These are phyloP conservation scores for Ormyrus rosae DNA, from an alignment of 2,888 invertebrate species.

Conservation along the genomic window DNA sequence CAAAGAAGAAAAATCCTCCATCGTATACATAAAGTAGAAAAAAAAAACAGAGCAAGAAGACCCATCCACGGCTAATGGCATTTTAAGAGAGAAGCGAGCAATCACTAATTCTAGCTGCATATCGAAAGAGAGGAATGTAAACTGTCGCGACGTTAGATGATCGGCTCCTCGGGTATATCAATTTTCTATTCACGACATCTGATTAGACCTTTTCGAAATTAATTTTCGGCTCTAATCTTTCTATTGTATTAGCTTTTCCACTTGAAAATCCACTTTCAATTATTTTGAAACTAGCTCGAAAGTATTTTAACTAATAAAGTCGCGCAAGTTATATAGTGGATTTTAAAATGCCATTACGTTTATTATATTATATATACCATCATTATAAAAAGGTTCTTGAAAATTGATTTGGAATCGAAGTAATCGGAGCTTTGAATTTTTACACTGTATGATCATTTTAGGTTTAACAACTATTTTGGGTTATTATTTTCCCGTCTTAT, in stretches of 20 bases:
- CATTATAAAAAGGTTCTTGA: constrained; percentile 24
- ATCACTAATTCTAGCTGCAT: constrained; percentile 39
- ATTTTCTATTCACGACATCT: constrained; percentile 46
- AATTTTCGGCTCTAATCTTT: not conserved
- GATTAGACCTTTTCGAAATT: not conserved
- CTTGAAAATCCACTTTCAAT: not conserved
- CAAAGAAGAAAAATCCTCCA: constrained; percentile 67
- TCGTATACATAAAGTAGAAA: constrained; percentile 55
- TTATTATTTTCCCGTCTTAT: constrained; percentile 25
- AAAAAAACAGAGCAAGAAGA: constrained; percentile 6
- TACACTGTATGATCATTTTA: constrained; percentile 23
- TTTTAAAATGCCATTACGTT: constrained; percentile 51
- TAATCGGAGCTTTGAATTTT: constrained; percentile 30
- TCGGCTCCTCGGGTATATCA: constrained; percentile 49
- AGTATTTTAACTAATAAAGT: no score
- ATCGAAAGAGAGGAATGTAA: constrained; percentile 45
- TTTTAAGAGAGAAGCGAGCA: constrained; percentile 45
- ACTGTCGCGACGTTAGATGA: constrained; percentile 41
- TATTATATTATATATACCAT: constrained; percentile 1
- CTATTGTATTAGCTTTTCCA: not conserved
- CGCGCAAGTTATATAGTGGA: not conserved
- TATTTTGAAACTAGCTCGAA: no score
- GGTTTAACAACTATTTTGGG: constrained; percentile 1
- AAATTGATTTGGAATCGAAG: constrained; percentile 27
- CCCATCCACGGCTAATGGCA: constrained; percentile 45